Conservation (phyloP, 2,888 invertebrate genomes). For the Caenorhabditis zanzibari region DNA sequence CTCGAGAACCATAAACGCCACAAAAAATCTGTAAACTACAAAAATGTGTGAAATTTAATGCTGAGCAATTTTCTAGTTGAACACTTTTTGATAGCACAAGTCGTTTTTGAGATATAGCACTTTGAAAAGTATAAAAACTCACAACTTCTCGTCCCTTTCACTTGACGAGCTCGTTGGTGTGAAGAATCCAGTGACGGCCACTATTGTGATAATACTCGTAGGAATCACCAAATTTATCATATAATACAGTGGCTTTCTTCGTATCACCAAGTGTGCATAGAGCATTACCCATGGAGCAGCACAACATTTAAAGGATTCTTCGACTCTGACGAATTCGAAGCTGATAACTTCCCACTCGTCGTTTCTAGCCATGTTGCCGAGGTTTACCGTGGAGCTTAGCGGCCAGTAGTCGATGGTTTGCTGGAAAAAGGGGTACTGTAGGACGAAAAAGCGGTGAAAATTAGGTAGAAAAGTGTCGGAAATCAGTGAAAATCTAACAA, state of each 20-base stretch:
- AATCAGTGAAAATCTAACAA: background rate
- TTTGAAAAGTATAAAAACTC: constrained; percentile 20
- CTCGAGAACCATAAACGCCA: background rate
- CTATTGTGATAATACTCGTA: constrained; percentile 81
- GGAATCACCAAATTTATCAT: constrained; percentile 81
- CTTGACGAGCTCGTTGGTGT: constrained; percentile 81
- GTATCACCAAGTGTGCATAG: constrained; percentile 81
- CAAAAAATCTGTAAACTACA: background rate
- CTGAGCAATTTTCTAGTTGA: background rate
- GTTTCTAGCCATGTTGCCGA: constrained; percentile 81
- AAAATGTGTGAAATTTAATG: background rate
- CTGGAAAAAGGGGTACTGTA: constrained; percentile 21
- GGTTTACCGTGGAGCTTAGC: constrained; percentile 74
- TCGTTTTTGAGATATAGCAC: background rate
- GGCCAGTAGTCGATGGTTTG: constrained; percentile 81
- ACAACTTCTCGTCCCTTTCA: constrained; percentile 82
- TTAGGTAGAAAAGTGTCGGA: too few relatives aligned
- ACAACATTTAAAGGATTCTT: constrained; percentile 80
- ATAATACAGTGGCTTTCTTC: constrained; percentile 81
- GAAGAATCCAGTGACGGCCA: constrained; percentile 83
- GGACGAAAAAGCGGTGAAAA: too few relatives aligned
- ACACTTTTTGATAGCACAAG: background rate
- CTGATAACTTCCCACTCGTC: constrained; percentile 82
- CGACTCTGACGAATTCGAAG: constrained; percentile 78
- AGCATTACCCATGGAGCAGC: constrained; percentile 82